phyloP scores from a whole-genome alignment of 2,888 invertebrate genomes.

The Artemia sinica region DNA sequence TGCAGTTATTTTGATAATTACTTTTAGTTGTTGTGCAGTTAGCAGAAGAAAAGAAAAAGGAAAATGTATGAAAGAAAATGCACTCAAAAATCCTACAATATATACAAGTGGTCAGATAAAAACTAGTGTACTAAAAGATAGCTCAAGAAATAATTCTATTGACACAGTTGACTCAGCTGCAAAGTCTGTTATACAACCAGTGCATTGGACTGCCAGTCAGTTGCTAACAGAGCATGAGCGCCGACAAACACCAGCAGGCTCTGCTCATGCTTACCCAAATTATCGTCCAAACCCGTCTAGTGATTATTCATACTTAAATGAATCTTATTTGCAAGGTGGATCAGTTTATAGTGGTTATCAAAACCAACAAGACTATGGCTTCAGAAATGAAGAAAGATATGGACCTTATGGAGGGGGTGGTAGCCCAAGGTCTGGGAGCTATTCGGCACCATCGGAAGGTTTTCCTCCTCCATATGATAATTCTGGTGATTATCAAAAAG shows the following conservation, averaged over 20 bases:
- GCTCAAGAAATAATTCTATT: not conserved
- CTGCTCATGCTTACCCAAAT: slow-evolving; percentile 23
- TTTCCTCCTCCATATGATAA: slow-evolving; percentile 11
- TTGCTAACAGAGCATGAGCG: slow-evolving; percentile 42
- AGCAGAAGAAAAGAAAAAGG: not conserved
- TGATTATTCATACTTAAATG: slow-evolving; percentile 16
- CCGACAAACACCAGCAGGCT: slow-evolving; percentile 36
- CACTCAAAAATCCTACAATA: not conserved
- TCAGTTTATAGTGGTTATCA: slow-evolving; percentile 9
- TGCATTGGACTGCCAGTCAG: slow-evolving; percentile 43
- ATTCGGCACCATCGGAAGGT: not conserved
- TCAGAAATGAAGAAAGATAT: slow-evolving; percentile 16
- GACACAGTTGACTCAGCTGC: not conserved
- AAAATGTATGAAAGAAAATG: not conserved
- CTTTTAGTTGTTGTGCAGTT: slow-evolving; percentile 20
- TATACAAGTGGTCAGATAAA: slow-evolving; percentile 10
- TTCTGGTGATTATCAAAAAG: slow-evolving; percentile 15
- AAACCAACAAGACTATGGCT: slow-evolving; percentile 18
- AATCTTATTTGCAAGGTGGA: slow-evolving; percentile 2
- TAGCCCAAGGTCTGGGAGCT: slow-evolving; percentile 13
- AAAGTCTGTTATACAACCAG: slow-evolving; percentile 37
- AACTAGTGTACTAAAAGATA: not conserved
- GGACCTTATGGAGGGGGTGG: slow-evolving; percentile 16
- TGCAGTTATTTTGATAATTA: slow-evolving; percentile 23
- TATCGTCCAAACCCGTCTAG: slow-evolving; percentile 20